A percentile compares a stretch with the other conserved stretches of the same genome.
Evolutionary conservation across 1,140 invertebrate species (phyloP).

Genomic region (Antheraea mylitta): DNA sequence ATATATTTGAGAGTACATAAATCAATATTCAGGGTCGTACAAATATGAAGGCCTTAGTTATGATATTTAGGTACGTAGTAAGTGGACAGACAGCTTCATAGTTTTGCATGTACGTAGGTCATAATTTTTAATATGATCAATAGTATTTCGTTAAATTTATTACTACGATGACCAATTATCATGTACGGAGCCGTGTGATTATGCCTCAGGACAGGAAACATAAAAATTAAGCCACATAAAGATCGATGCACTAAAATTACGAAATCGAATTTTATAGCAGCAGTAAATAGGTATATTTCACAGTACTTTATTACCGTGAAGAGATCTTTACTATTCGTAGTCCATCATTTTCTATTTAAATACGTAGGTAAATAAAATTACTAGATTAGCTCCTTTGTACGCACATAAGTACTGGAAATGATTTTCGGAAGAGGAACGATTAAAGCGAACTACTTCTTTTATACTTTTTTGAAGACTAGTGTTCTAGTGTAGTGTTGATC

Average conservation of each 20-base stretch:
- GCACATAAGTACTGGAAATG: background rate
- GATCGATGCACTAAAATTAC: constrained; percentile 12
- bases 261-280: constrained; percentile 11
- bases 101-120: background rate
- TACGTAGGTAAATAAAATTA: constrained; percentile 14
- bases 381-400: background rate
- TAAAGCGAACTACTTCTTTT: too few relatives aligned
- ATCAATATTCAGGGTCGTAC: background rate
- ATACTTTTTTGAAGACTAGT: too few relatives aligned
- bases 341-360: constrained; percentile 17
- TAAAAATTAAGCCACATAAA: constrained; percentile 18
- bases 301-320: constrained; percentile 5
- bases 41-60: background rate
- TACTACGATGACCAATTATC: constrained; percentile 10
- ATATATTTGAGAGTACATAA: background rate
- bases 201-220: constrained; percentile 15
- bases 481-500: too few relatives aligned
- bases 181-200: constrained; percentile 9
- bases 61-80: background rate
- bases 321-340: constrained; percentile 17
- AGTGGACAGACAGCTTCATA: background rate
- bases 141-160: constrained; percentile 13
- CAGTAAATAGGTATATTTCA: constrained; percentile 5
- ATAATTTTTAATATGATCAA: background rate
- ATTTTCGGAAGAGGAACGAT: background rate